Evolutionary conservation across 23 tunicate genomes (phyloP), one percentile per base, ranked within the genome.

Genomic region (Ascidia mentula): DNA sequence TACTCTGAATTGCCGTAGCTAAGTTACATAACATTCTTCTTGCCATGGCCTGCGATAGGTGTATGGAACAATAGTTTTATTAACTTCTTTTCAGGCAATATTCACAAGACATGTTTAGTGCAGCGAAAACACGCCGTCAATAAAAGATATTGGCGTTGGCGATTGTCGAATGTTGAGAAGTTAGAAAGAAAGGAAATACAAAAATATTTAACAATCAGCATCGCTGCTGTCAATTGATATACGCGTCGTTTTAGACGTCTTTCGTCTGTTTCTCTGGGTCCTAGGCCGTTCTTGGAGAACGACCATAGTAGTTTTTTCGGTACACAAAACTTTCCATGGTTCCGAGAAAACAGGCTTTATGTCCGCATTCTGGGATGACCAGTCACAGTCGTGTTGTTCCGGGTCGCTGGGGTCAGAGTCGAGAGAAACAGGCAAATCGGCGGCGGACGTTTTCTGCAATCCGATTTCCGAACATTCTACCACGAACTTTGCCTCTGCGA

Each of bases 191-290:
- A 53, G 24, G 28, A 53, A 53, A 53, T 1, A 53, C 65, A 53
- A n/a, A n/a, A 53, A 3, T 53, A 20, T 53, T 9, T 53, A 53
- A 9, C 65, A 20, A 1, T 53, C 65, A 9, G 65, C 28, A 9
- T 53, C 65, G 13, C 65, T n/a, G n/a, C n/a, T 53, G 7, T 53
- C 65, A 26, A 53, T 3, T 3, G 65, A 53, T 53, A 53, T 53
- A 28, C 65, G 65, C 65, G 65, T 53, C 1, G 65, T 53, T 53
- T 53, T 53, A 26, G 65, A 53, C 65, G 65, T 53, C 24, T 53
- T 53, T 26, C 65, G 65, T 53, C 65, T 53, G 65, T 53, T 53
- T 53, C 65, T 53, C 65, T 53, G 65, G 13, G 7, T 9, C 24
- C 65, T 53, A 3, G 65, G 65, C 13, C 65, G 22, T 53, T 53